phyloP scores from a whole-genome alignment of 2,888 invertebrate species.

The Leucophenga maculata region DNA sequence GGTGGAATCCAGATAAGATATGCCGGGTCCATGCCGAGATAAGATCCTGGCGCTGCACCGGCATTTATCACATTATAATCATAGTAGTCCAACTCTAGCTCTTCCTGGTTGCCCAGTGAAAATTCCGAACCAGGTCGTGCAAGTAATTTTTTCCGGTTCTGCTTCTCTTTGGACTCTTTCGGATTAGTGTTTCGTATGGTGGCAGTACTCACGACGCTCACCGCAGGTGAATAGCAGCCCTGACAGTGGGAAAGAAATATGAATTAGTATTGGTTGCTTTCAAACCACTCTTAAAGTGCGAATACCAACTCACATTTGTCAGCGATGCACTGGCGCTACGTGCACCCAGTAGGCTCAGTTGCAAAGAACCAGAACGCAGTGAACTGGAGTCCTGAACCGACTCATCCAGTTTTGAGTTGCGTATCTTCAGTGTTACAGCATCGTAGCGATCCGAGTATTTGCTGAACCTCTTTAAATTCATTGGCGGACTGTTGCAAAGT shows the following conservation, averaged over 20 bases:
- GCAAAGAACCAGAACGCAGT: conserved; percentile 57
- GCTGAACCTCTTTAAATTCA: conserved; percentile 61
- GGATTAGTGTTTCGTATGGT: conserved; percentile 80
- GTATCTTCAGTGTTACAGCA: conserved; percentile 63
- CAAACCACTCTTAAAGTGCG: background rate
- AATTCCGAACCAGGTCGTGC: conserved; percentile 83
- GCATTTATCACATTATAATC: conserved; percentile 90
- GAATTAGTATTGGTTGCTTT: background rate
- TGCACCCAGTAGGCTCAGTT: conserved; percentile 56
- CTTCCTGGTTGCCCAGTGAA: conserved; percentile 81
- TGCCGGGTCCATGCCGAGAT: conserved; percentile 90
- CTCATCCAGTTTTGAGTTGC: conserved; percentile 60
- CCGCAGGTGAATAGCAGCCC: conserved; percentile 83
- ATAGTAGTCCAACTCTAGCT: conserved; percentile 89
- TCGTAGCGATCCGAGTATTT: conserved; percentile 69
- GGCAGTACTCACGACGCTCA: conserved; percentile 79
- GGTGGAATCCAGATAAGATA: conserved; percentile 92
- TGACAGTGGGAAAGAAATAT: conserved; percentile 56
- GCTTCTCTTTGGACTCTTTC: conserved; percentile 85
- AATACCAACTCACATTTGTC: conserved; percentile 64
- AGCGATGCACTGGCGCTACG: conserved; percentile 64
- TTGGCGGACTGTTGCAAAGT: conserved; percentile 66
- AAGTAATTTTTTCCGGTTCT: conserved; percentile 81
- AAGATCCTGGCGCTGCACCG: conserved; percentile 88
- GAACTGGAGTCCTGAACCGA: conserved; percentile 63